Evolutionary conservation across 2,888 invertebrate species (phyloP).

Genomic region (Cataglyphis altisquamis): DNA sequence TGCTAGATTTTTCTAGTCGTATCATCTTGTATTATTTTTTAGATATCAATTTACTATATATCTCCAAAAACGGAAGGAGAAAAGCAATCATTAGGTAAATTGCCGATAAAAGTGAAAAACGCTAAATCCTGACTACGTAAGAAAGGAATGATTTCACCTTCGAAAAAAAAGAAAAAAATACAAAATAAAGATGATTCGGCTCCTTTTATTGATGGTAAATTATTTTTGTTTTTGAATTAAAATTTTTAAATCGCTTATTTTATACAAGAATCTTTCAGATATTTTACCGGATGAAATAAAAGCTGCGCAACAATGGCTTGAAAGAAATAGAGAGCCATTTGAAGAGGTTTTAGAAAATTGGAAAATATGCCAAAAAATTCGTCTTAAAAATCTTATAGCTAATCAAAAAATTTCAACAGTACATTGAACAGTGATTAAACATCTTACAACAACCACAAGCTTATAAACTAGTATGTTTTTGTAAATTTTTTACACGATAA

Average conservation of each 20-base stretch:
- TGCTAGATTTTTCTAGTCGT: not conserved
- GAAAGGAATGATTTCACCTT: not conserved
- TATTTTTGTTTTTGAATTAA: not conserved
- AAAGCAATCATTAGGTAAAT: conserved; percentile 2
- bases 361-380: not conserved
- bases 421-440: conserved; percentile 13
- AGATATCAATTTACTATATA: conserved; percentile 8
- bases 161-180: not conserved
- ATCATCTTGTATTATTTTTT: not conserved
- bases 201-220: not conserved
- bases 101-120: not conserved
- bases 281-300: not conserved
- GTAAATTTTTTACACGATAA: too few species aligned
- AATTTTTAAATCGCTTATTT: not conserved
- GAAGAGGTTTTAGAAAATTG: conserved; percentile 2
- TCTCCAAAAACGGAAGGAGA: conserved; percentile 10
- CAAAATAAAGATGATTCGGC: not conserved
- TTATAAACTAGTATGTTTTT: conserved; percentile 3
- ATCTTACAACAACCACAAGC: conserved; percentile 15
- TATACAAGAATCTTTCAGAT: not conserved
- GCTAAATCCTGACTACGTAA: not conserved
- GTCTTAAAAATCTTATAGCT: not conserved
- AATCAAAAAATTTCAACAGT: conserved; percentile 1
- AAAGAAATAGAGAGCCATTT: conserved; percentile 19
- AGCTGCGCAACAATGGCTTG: conserved; percentile 12